A percentile compares a stretch with the other conserved stretches of the same genome.
These are phyloP conservation scores for Hassar affinis DNA, from an alignment of 2,113 vertebrate genomes.

Conservation along the genomic window DNA sequence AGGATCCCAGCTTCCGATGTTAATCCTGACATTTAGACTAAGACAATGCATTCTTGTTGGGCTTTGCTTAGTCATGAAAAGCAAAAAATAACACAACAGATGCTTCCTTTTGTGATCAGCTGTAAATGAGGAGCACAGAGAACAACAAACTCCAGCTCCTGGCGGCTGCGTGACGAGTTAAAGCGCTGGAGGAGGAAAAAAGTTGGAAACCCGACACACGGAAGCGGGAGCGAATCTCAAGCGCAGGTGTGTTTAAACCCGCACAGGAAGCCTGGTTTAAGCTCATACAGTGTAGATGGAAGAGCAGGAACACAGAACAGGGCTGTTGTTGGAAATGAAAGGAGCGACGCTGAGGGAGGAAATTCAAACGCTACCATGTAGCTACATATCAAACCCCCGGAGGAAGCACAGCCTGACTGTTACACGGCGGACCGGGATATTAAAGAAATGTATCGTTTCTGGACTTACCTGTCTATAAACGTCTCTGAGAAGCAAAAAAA, in stretches of 20 bases:
- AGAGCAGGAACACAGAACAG: too few relatives aligned
- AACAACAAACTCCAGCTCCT: too few relatives aligned
- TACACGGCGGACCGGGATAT: background rate
- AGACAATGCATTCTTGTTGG: background rate
- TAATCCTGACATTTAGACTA: constrained; percentile 2
- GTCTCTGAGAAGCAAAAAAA: background rate
- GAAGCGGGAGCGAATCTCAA: constrained; percentile 39
- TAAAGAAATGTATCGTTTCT: background rate
- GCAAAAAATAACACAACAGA: background rate
- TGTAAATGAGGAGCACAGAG: background rate
- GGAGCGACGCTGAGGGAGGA: background rate
- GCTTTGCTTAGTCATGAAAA: background rate
- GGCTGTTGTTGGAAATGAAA: too few relatives aligned
- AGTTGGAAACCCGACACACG: constrained; percentile 51
- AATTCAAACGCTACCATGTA: background rate
- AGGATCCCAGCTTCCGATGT: background rate
- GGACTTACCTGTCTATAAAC: background rate
- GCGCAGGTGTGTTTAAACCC: constrained; percentile 49
- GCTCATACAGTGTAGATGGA: too few relatives aligned
- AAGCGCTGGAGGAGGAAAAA: background rate
- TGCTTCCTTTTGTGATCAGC: background rate
- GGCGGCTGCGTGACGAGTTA: background rate
- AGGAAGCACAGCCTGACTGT: background rate
- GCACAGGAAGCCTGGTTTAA: constrained; percentile 12
- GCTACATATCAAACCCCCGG: background rate